These are phyloP conservation scores for Hemibagrus guttatus DNA, from an alignment of 2,797 vertebrate species.

Conservation along the genomic window DNA sequence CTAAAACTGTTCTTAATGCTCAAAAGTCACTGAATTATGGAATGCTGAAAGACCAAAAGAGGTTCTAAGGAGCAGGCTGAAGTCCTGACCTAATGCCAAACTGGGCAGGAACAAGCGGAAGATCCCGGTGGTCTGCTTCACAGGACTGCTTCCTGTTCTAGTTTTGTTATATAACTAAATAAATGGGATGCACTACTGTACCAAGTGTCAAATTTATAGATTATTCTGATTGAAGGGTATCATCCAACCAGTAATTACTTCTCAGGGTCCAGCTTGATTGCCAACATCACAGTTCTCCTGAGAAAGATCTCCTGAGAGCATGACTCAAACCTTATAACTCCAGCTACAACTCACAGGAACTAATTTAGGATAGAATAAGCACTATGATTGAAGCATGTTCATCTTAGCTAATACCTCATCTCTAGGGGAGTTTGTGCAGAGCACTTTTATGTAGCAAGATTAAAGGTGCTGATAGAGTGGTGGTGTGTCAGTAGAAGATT, in stretches of 20 bases:
- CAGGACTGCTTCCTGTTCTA: background rate
- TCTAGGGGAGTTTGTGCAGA: background rate
- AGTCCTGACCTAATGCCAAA: background rate
- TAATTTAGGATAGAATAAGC: background rate
- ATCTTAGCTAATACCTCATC: background rate
- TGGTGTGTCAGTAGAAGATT: background rate
- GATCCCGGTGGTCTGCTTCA: background rate
- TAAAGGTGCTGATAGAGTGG: background rate
- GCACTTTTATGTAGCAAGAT: background rate
- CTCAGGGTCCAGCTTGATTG: background rate
- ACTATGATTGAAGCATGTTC: background rate
- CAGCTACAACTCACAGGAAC: background rate
- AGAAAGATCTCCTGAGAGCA: background rate
- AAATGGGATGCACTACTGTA: background rate
- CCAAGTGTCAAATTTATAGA: background rate
- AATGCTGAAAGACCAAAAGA: background rate
- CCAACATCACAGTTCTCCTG: background rate
- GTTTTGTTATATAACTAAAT: background rate
- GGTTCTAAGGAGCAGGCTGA: background rate
- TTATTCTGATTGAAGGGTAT: background rate
- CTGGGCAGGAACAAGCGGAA: background rate
- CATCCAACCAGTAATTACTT: background rate
- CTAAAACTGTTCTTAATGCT: background rate
- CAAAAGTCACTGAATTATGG: background rate
- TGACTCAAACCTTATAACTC: background rate